Evolutionary conservation across 2,888 invertebrate species (phyloP).

Genomic region (Protodeltote pygarga): DNA sequence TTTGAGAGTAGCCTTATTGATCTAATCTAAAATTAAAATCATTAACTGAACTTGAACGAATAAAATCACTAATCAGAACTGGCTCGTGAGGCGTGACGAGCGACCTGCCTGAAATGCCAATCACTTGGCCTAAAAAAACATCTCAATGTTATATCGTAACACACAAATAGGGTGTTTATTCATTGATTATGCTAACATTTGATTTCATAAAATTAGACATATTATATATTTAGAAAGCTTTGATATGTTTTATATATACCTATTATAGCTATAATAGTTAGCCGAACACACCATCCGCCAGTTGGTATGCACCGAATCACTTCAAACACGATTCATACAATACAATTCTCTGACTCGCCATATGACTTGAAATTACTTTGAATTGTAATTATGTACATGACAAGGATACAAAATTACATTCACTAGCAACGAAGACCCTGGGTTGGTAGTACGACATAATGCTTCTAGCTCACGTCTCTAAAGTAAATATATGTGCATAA

Average conservation of each 20-base stretch:
- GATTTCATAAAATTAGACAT: constrained; percentile 33
- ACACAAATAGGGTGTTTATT: constrained; percentile 58
- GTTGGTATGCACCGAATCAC: constrained; percentile 57
- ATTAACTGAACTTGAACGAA: constrained; percentile 64
- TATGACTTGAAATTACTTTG: constrained; percentile 65
- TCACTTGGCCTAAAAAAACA: constrained; percentile 82
- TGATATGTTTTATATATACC: constrained; percentile 3
- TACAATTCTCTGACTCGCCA: constrained; percentile 53
- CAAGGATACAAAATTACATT: constrained; percentile 63
- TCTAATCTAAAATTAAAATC: constrained; percentile 46
- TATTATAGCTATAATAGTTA: constrained; percentile 5
- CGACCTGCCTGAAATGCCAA: constrained; percentile 73
- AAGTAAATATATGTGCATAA: constrained; percentile 40
- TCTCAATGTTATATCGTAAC: constrained; percentile 70
- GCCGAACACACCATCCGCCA: constrained; percentile 36
- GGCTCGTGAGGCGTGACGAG: constrained; percentile 68
- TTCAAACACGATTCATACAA: constrained; percentile 48
- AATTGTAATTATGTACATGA: constrained; percentile 68
- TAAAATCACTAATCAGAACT: constrained; percentile 55
- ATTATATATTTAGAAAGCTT: constrained; percentile 37
- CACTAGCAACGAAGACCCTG: constrained; percentile 55
- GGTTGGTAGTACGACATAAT: constrained; percentile 37
- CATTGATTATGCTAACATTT: constrained; percentile 54
- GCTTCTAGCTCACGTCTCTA: constrained; percentile 28
- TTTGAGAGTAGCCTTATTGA: not conserved